Evolutionary conservation across 2,797 vertebrate species (phyloP), one percentile per base, ranked within the genome.

Genomic region (Notolepis coatsorum): DNA sequence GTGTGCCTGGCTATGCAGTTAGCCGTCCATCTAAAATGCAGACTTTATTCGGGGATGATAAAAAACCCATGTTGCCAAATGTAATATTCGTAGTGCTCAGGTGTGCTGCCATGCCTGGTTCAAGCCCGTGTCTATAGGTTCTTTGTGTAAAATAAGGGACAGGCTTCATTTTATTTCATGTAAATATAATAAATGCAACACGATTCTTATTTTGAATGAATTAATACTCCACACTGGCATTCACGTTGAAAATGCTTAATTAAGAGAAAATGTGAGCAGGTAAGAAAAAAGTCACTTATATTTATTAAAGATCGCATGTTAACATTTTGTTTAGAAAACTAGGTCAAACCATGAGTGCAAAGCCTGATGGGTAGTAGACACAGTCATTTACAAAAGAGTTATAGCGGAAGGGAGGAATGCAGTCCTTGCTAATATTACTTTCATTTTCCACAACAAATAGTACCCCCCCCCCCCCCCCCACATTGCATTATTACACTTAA

Each of bases 301-400:
- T 89, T 92, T 91, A 90, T 91, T 91, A 70, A 84, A 86, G 75
- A 73, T 68, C 77, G 55, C 65, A 76, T 77, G 71, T 80, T 82
- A 73, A 75, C 71, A 69, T 65, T 13, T 50, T 51, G 8, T 65
- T 75, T 72, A 63, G 59, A 80, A 84, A 83, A 84, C 65, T 45
- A 71, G 59, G 68, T 71, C 42, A 79, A 73, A 82, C 56, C 28
- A 38, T 48, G 75, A 63, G 66, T 71, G 75, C 64, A 83, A 81
- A 79, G 68, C 61, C 60, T 76, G 57, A 28, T 45, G 61, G 69
- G 51, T 72, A 60, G 31, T 55, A 41, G 49, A 77, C 53, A 63
- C 46, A 50, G 59, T 55, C 13, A 35, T 77, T 73, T 75, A 43
- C 49, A 73, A 69, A 71, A 73, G 25, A 69, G 61, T 68, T 6